Evolutionary conservation across 2,797 vertebrate genomes (phyloP).

Genomic region (Leptodactylus fallax): DNA sequence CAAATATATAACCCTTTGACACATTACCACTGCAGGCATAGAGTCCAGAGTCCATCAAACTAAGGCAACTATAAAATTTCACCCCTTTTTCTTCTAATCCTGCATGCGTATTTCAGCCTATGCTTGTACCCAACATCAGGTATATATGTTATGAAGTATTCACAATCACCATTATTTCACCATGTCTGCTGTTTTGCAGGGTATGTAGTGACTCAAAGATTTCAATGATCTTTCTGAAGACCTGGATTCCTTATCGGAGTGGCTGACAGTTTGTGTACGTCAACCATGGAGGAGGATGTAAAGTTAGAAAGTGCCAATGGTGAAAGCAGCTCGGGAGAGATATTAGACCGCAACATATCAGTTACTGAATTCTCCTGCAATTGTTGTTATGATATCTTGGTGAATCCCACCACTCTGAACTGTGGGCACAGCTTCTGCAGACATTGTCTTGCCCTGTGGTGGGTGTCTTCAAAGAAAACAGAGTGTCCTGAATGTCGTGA

Average conservation of each 20-base stretch:
- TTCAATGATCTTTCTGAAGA: conserved; percentile 56
- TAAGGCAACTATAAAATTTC: too few species aligned
- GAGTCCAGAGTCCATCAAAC: too few species aligned
- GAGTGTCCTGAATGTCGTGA: conserved; percentile 93
- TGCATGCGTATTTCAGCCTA: too few species aligned
- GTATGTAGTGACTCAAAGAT: conserved; percentile 53
- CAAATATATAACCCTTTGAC: too few species aligned
- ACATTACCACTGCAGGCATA: too few species aligned
- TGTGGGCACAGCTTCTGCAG: conserved; percentile 96
- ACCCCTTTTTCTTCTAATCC: too few species aligned
- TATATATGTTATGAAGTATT: too few species aligned
- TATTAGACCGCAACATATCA: conserved; percentile 72
- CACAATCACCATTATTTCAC: too few species aligned
- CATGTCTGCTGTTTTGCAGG: conserved; percentile 64
- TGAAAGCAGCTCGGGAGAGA: not conserved
- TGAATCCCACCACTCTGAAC: conserved; percentile 93
- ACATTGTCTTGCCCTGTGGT: conserved; percentile 93
- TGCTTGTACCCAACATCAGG: too few species aligned
- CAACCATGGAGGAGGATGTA: conserved; percentile 77
- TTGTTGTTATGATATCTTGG: conserved; percentile 92
- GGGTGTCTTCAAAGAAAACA: conserved; percentile 87
- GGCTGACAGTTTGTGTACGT: not conserved
- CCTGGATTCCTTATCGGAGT: not conserved
- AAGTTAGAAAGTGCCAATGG: conserved; percentile 48
- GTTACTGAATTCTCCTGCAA: conserved; percentile 90